Evolutionary conservation across 2,888 invertebrate genomes (phyloP).

Genomic region (Morpho achilles): DNA sequence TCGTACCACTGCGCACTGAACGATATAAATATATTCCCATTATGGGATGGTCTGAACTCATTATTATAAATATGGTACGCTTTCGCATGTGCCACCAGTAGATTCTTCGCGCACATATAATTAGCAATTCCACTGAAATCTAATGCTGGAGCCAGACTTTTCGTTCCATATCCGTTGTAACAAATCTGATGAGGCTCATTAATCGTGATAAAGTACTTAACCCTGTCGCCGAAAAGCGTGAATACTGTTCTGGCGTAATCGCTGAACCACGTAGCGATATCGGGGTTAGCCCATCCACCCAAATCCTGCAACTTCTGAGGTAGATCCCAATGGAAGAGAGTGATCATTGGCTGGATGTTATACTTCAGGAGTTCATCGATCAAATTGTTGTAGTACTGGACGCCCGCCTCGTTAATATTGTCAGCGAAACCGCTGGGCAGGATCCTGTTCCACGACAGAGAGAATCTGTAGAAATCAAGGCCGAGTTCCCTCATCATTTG

Average conservation of each 20-base stretch:
- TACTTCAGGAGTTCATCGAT: slow-evolving; percentile 80
- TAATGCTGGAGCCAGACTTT: not conserved
- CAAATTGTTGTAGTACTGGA: slow-evolving; percentile 37
- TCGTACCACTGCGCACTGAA: slow-evolving; percentile 77
- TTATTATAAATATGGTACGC: slow-evolving; percentile 54
- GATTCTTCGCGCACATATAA: slow-evolving; percentile 64
- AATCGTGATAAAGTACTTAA: slow-evolving; percentile 84
- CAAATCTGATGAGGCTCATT: slow-evolving; percentile 78
- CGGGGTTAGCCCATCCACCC: slow-evolving; percentile 83
- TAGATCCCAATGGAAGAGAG: slow-evolving; percentile 81
- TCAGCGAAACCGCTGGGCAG: too few relatives aligned
- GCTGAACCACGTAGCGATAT: slow-evolving; percentile 74
- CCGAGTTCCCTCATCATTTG: too few relatives aligned
- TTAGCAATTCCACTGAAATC: not conserved
- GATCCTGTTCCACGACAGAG: too few relatives aligned
- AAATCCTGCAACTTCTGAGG: slow-evolving; percentile 55
- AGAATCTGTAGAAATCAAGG: too few relatives aligned
- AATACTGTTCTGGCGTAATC: too few relatives aligned
- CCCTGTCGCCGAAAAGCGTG: too few relatives aligned
- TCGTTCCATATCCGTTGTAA: not conserved
- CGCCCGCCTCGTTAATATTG: too few relatives aligned
- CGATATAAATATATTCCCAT: slow-evolving; percentile 57
- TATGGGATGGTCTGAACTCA: slow-evolving; percentile 47
- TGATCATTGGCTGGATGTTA: slow-evolving; percentile 80
- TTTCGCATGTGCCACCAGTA: slow-evolving; percentile 73